Conservation (phyloP, 2,113 vertebrate species). For the Phoenicopterus ruber region DNA sequence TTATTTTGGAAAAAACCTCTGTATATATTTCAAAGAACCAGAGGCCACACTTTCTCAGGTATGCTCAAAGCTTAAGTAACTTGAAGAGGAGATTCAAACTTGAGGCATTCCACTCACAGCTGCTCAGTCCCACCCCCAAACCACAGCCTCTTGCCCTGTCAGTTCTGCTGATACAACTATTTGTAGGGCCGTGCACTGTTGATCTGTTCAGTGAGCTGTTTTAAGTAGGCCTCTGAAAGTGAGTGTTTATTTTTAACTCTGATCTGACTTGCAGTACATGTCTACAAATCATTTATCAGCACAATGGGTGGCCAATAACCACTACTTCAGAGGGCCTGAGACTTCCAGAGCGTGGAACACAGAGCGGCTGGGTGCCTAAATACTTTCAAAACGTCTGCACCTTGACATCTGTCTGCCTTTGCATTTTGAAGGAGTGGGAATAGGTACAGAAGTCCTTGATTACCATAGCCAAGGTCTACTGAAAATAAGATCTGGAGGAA, state of each 20-base stretch:
- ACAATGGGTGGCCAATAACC: background rate
- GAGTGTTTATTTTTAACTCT: constrained; percentile 42
- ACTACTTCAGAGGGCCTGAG: background rate
- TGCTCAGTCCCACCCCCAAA: background rate
- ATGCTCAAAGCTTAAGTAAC: background rate
- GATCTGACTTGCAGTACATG: background rate
- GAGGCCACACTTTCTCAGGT: background rate
- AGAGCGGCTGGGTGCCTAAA: background rate
- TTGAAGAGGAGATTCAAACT: background rate
- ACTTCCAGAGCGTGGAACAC: background rate
- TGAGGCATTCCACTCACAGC: background rate
- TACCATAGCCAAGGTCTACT: background rate
- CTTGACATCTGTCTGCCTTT: background rate
- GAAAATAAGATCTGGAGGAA: background rate
- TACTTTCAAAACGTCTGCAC: background rate
- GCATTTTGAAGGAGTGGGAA: background rate
- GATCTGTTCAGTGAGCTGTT: constrained; percentile 1
- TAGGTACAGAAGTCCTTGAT: background rate
- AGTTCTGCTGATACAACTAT: constrained; percentile 14
- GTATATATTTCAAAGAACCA: background rate
- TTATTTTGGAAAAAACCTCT: background rate
- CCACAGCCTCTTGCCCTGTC: background rate
- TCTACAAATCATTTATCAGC: constrained; percentile 19
- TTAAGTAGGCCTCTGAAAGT: background rate
- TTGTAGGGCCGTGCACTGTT: background rate